Conservation (phyloP, 35 echinoderm and acorn worm species). For the Antedon bifida region DNA sequence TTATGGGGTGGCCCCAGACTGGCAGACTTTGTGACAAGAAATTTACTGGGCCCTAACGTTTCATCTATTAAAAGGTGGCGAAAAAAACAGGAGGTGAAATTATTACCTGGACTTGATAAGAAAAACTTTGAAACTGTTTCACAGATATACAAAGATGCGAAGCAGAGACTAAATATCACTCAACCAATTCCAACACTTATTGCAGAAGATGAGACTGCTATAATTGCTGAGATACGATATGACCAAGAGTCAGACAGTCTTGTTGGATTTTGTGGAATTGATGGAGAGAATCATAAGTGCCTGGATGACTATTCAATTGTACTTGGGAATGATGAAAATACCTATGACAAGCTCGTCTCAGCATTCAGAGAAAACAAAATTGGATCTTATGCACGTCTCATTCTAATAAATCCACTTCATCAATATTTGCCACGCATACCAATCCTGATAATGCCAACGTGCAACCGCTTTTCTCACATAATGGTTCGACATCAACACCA, state of each 20-base stretch:
- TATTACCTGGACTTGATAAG: neutral
- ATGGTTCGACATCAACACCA: neutral
- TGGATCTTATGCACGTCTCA: neutral
- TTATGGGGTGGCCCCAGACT: neutral
- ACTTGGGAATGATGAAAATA: neutral
- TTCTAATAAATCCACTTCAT: slow-evolving; percentile 1
- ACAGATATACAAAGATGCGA: neutral
- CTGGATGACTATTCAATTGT: neutral
- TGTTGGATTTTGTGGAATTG: neutral
- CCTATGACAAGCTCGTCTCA: neutral
- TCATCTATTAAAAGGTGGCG: neutral
- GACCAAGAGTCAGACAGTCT: slow-evolving; percentile 5
- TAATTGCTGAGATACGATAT: neutral
- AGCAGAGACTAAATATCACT: neutral
- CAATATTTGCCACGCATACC: neutral
- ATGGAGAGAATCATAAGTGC: neutral
- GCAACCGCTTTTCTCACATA: slow-evolving; percentile 5
- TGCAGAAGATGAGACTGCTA: slow-evolving; percentile 2
- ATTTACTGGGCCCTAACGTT: neutral
- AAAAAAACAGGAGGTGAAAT: neutral
- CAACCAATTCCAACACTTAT: neutral
- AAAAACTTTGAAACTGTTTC: neutral
- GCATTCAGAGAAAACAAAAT: slow-evolving; percentile 1
- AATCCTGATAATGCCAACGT: neutral
- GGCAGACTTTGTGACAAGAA: neutral